Conservation (phyloP, 2,888 invertebrate species). For the Pterobdella sp. region DNA sequence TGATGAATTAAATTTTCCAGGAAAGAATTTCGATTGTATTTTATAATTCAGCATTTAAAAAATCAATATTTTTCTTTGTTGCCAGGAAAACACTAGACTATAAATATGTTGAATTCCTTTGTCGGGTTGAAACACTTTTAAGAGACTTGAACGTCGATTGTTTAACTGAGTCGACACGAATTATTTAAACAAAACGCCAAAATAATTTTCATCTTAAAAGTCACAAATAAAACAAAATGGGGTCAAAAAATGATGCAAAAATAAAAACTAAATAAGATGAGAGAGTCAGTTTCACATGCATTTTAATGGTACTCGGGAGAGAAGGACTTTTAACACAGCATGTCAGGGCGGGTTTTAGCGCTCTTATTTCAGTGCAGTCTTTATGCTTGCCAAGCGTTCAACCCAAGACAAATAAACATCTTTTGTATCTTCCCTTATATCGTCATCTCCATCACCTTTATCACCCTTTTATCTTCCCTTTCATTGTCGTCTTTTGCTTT, state of each 20-base stretch:
- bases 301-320: slow-evolving; percentile 6
- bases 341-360: slow-evolving; percentile 17
- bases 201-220: neutral
- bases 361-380: neutral
- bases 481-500: neutral
- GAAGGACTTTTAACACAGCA: neutral
- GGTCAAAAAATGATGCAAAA: neutral
- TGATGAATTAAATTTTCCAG: no score
- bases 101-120: no score
- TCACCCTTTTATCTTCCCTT: neutral
- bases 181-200: neutral
- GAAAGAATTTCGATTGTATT: no score
- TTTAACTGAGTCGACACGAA: no score
- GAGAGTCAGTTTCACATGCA: slow-evolving; percentile 10
- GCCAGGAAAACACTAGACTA: no score
- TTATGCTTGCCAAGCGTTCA: slow-evolving; percentile 8
- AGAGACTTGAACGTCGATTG: no score
- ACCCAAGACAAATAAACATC: slow-evolving; percentile 16
- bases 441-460: neutral
- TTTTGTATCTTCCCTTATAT: slow-evolving; percentile 9
- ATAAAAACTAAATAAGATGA: neutral
- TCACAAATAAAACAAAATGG: neutral
- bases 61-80: no score
- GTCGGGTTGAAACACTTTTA: no score
- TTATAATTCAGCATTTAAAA: no score